phyloP scores from a whole-genome alignment of 1,140 invertebrate species.

The Drosophila bocki region DNA sequence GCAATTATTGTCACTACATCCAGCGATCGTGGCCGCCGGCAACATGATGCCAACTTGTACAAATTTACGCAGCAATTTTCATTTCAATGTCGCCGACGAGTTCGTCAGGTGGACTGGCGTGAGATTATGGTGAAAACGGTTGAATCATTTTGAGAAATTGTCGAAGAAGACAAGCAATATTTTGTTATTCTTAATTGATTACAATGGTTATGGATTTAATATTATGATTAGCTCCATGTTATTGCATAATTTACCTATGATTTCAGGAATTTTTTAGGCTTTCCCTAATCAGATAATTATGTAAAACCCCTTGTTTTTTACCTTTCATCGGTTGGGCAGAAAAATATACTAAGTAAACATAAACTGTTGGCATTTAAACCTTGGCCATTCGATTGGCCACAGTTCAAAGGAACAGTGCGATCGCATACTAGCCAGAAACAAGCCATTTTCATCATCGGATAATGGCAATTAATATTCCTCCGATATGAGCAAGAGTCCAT shows the following conservation, averaged over 20 bases:
- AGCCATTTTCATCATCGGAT: conserved; percentile 37
- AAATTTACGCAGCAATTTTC: conserved; percentile 62
- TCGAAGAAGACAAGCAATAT: neutral
- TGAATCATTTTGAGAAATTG: neutral
- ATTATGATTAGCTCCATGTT: no score
- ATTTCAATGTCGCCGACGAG: conserved; percentile 46
- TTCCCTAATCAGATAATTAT: neutral
- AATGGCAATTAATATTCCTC: conserved; percentile 53
- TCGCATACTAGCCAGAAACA: conserved; percentile 10
- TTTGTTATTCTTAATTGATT: neutral
- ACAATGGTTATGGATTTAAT: neutral
- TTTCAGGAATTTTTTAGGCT: neutral
- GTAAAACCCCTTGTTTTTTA: neutral
- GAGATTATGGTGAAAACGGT: conserved; percentile 12
- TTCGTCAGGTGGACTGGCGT: conserved; percentile 40
- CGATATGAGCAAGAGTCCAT: conserved; percentile 39
- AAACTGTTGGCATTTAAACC: conserved; percentile 4
- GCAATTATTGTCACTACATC: conserved; percentile 72
- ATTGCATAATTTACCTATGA: neutral
- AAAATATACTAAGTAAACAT: conserved; percentile 16
- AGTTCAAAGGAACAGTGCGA: conserved; percentile 34
- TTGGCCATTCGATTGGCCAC: neutral
- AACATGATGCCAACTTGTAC: conserved; percentile 55
- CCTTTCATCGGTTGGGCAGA: conserved; percentile 5
- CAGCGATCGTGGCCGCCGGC: conserved; percentile 33